Evolutionary conservation across 1,140 invertebrate species (phyloP).

Genomic region (Drosophila novamexicana): DNA sequence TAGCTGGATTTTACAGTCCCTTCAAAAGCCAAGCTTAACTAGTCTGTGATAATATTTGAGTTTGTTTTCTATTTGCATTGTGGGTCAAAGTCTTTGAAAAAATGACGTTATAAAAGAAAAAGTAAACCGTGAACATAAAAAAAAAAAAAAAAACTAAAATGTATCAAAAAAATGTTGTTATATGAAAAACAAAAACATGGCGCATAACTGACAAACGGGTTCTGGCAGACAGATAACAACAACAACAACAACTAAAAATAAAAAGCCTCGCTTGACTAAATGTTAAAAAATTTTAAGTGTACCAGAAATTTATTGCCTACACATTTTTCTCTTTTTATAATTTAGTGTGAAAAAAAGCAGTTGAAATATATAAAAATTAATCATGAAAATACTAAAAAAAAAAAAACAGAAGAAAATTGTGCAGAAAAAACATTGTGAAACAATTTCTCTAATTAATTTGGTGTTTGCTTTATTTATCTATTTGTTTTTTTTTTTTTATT

Average conservation of each 20-base stretch:
- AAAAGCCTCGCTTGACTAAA: slow-evolving; percentile 59
- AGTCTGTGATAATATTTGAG: background rate
- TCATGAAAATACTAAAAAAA: slow-evolving; percentile 34
- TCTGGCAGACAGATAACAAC: slow-evolving; percentile 37
- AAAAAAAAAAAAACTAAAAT: slow-evolving; percentile 11
- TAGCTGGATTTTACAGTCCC: background rate
- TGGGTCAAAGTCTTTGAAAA: slow-evolving; percentile 79
- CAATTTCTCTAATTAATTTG: slow-evolving; percentile 80
- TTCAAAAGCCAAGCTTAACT: background rate
- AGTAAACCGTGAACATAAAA: slow-evolving; percentile 49
- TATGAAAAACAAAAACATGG: slow-evolving; percentile 55
- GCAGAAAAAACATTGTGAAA: slow-evolving; percentile 48
- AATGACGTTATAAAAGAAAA: slow-evolving; percentile 64
- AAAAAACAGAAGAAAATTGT: slow-evolving; percentile 13
- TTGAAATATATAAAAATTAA: slow-evolving; percentile 45
- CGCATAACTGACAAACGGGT: slow-evolving; percentile 62
- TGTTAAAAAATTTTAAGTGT: slow-evolving; percentile 75
- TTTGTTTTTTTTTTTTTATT: slow-evolving; percentile 10
- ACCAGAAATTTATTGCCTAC: slow-evolving; percentile 71
- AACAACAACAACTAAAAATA: slow-evolving; percentile 1
- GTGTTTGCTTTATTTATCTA: slow-evolving; percentile 19
- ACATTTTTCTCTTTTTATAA: slow-evolving; percentile 36
- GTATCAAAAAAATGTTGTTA: slow-evolving; percentile 41
- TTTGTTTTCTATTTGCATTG: slow-evolving; percentile 43
- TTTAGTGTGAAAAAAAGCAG: slow-evolving; percentile 52